Conservation (phyloP, 2,113 vertebrate genomes). For the Anser cygnoides region DNA sequence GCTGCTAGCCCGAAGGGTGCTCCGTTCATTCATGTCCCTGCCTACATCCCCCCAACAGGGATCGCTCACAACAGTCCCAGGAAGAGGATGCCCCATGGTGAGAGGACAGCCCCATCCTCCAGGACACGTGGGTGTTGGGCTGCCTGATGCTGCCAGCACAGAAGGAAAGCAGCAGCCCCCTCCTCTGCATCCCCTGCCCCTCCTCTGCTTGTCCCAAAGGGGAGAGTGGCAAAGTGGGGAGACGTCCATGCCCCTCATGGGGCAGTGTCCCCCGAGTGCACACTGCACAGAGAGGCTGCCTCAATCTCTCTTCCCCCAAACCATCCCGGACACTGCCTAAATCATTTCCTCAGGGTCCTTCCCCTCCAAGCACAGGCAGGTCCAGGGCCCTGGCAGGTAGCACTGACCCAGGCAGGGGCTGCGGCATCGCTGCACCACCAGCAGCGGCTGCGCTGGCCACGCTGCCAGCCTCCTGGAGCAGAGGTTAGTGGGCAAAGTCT, state of each 20-base stretch:
- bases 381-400: background rate
- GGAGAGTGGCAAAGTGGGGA: background rate
- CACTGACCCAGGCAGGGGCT: background rate
- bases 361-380: background rate
- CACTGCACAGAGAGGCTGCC: background rate
- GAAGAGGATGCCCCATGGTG: background rate
- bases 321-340: background rate
- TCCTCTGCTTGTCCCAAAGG: background rate
- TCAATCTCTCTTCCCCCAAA: background rate
- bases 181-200: background rate
- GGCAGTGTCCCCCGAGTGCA: background rate
- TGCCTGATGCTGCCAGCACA: background rate
- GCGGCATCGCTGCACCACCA: background rate
- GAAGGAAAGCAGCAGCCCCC: background rate
- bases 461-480: background rate
- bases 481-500: conserved; percentile 9
- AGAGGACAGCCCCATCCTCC: background rate
- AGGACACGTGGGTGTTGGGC: background rate
- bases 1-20: background rate
- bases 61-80: background rate
- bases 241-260: background rate
- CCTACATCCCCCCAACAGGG: background rate
- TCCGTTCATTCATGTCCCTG: background rate
- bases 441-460: background rate
- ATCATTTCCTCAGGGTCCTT: background rate